A percentile compares a stretch with the other conserved stretches of the same genome.
These are phyloP conservation scores for Drosophila eugracilis DNA, from an alignment of 1,140 invertebrate genomes.

Conservation along the genomic window DNA sequence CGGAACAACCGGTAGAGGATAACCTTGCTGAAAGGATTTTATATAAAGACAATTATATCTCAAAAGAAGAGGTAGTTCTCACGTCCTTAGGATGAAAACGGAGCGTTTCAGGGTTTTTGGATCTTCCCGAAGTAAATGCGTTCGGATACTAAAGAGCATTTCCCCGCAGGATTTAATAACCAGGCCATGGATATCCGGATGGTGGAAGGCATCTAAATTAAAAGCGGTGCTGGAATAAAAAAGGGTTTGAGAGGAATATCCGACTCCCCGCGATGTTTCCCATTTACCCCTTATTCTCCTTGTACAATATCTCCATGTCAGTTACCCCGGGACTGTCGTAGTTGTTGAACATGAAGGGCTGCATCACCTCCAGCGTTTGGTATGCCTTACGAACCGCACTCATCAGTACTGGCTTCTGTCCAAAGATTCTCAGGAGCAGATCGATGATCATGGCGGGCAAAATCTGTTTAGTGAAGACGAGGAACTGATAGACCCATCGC, in stretches of 20 bases:
- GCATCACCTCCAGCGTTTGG: conserved; percentile 71
- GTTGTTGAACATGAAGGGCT: conserved; percentile 78
- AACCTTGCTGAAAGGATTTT: conserved; percentile 45
- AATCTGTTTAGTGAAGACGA: conserved; percentile 66
- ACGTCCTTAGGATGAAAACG: conserved; percentile 39
- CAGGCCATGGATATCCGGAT: conserved; percentile 1
- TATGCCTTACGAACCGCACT: conserved; percentile 59
- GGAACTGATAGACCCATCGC: conserved; percentile 59
- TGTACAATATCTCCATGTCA: conserved; percentile 13
- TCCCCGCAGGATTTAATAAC: conserved; percentile 8
- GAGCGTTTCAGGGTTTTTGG: conserved; percentile 44
- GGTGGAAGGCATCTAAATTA: conserved; percentile 12
- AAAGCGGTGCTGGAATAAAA: conserved; percentile 59
- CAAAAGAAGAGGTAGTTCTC: conserved; percentile 12
- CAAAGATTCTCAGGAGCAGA: conserved; percentile 36
- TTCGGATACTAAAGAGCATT: conserved; percentile 66
- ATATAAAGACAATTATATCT: background rate
- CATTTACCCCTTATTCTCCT: conserved; percentile 22
- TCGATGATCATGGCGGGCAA: conserved; percentile 64
- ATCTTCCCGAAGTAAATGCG: conserved; percentile 56
- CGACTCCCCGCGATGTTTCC: background rate
- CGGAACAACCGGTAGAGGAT: conserved; percentile 41
- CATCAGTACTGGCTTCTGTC: conserved; percentile 54
- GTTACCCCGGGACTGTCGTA: conserved; percentile 64
- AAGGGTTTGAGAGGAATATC: too few relatives aligned